Evolutionary conservation across 2,797 vertebrate genomes (phyloP), one percentile per base, ranked within the genome.

Genomic region (Anabas testudineus): DNA sequence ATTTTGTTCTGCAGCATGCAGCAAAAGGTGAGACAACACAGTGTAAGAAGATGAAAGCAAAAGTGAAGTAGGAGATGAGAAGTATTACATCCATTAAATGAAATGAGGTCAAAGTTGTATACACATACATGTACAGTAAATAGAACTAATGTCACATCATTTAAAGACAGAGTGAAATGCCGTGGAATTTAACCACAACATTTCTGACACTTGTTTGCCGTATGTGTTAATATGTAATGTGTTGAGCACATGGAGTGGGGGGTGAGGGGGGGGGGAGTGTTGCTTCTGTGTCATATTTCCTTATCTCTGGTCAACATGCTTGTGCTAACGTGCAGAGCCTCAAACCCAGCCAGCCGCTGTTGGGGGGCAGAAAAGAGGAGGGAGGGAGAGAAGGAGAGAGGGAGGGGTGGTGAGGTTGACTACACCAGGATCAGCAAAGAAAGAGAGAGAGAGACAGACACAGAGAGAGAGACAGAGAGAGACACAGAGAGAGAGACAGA

Each of bases 231-330:
- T 64, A 54, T 0, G 0, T 52, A 19, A 37, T 41, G 52, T 72
- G 56, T 67, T 30, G 57, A 75, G 41, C 48, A 45, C 26, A 37
- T 43, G 69, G 45, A 46, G 45, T 66, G 53, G 57, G 21, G 22
- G 3, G 42, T 7, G 7, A 10, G 10, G 36, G 34, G 30, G 26
- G 28, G 65, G 57, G 58, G 53, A 19, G 66, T 63, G 68, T 74
- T 83, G 87, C 54, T 85, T 71, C 51, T 19, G 42, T 59, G 74
- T 80, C 82, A 86, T 74, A 64, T 86, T 82, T 87, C 52, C 89
- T 94, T 93, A 93, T 94, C 92, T 91, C 61, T 62, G 52, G 42
- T 63, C 75, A 87, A 81, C 91, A 93, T 67, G 71, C 78, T 82
- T 57, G 19, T 64, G 69, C 71, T 62, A 74, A 87, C 48, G 41